A percentile compares a stretch with the other conserved stretches of the same genome.
Evolutionary conservation across 2,797 vertebrate species (phyloP).

Genomic region (Crocodylus rhombifer): DNA sequence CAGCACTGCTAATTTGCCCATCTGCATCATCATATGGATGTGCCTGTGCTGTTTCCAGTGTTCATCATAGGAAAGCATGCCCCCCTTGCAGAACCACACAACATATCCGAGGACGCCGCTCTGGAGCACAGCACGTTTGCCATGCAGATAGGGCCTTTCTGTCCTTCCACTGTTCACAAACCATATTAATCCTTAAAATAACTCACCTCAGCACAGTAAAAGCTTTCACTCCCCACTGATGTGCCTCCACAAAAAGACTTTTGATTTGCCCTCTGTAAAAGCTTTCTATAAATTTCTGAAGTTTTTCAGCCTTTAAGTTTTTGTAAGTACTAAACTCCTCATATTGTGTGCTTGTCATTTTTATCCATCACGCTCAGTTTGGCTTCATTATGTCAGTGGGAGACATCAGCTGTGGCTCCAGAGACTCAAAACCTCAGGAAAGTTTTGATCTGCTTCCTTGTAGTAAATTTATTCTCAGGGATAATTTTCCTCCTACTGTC

Average conservation of each 20-base stretch:
- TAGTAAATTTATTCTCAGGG: background rate
- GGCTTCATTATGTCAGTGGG: background rate
- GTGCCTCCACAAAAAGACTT: background rate
- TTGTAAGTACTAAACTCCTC: background rate
- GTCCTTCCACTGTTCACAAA: background rate
- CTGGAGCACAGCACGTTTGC: background rate
- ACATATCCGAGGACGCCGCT: too few species aligned
- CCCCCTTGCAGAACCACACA: too few species aligned
- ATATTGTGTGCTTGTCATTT: accelerated
- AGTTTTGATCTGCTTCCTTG: background rate
- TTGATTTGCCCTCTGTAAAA: background rate
- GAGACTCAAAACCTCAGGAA: background rate
- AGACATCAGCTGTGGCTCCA: background rate
- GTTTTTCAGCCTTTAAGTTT: background rate
- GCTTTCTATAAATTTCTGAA: background rate
- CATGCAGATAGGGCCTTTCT: conserved; percentile 3
- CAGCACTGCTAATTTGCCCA: too few species aligned
- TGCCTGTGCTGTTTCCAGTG: too few species aligned
- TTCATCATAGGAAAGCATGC: too few species aligned
- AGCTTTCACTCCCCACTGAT: background rate
- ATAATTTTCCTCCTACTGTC: background rate
- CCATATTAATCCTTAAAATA: background rate
- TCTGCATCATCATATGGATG: too few species aligned
- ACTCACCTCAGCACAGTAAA: conserved; percentile 1
- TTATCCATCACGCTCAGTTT: background rate